Evolutionary conservation across 2,113 vertebrate genomes (phyloP).

Genomic region (Probosciger aterrimus): DNA sequence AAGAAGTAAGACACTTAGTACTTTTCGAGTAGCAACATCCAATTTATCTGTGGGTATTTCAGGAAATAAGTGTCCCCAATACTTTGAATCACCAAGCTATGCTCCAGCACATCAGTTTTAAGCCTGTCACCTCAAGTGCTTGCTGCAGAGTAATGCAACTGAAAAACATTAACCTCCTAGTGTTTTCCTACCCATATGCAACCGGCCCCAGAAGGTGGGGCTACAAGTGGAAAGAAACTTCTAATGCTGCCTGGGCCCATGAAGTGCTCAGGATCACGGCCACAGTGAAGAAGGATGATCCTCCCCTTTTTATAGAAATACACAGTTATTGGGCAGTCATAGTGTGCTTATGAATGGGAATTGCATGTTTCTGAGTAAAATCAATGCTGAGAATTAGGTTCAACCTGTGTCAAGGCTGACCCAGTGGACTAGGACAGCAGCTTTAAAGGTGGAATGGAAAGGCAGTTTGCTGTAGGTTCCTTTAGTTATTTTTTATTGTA

Average conservation of each 20-base stretch:
- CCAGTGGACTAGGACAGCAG: not conserved
- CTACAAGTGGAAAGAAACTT: not conserved
- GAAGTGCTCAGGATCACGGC: not conserved
- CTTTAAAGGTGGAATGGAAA: not conserved
- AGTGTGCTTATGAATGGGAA: not conserved
- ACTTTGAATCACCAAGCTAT: not conserved
- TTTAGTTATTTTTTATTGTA: not conserved
- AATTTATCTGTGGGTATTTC: not conserved
- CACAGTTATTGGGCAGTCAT: fast-evolving
- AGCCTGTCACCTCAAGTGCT: not conserved
- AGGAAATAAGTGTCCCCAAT: not conserved
- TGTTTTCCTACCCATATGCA: not conserved
- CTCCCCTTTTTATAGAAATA: not conserved
- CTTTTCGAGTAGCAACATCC: not conserved
- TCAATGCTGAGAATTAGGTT: not conserved
- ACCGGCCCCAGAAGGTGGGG: not conserved
- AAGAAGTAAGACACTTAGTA: not conserved
- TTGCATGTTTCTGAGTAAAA: not conserved
- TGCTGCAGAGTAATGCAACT: not conserved
- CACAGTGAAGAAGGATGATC: not conserved
- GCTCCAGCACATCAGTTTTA: not conserved
- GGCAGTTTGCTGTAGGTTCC: not conserved
- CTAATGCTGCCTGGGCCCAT: not conserved
- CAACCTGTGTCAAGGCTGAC: not conserved
- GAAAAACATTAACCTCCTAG: not conserved